phyloP scores from a whole-genome alignment of 2,113 vertebrate species.

The Picathartes gymnocephalus region DNA sequence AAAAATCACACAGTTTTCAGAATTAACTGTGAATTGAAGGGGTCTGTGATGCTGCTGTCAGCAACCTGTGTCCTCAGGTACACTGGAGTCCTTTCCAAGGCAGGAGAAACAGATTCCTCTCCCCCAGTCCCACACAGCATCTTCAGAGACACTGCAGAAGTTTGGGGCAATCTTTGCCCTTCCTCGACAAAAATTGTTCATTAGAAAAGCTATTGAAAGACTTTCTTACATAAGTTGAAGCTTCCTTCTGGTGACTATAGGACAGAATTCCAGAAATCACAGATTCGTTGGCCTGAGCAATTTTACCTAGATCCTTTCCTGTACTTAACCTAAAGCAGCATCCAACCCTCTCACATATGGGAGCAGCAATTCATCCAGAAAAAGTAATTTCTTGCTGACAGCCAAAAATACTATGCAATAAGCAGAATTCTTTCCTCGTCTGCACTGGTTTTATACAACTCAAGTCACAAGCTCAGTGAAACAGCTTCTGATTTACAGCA shows the following conservation, averaged over 20 bases:
- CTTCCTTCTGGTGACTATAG: not conserved
- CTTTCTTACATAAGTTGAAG: not conserved
- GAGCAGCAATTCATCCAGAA: not conserved
- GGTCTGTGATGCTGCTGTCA: not conserved
- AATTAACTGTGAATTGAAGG: not conserved
- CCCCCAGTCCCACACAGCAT: accelerated
- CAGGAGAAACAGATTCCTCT: not conserved
- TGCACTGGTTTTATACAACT: not conserved
- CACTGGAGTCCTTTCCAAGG: not conserved
- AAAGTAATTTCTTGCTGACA: not conserved
- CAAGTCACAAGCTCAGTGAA: not conserved
- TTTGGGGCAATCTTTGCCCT: not conserved
- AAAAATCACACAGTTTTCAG: not conserved
- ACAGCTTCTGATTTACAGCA: conserved; percentile 16
- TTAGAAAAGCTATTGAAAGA: not conserved
- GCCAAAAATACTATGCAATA: not conserved
- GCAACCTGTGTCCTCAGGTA: not conserved
- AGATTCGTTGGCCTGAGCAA: not conserved
- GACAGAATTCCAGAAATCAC: not conserved
- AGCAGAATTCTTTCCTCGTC: not conserved
- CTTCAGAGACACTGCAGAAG: not conserved
- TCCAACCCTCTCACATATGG: not conserved
- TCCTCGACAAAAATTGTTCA: not conserved
- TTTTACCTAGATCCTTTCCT: not conserved
- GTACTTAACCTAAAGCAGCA: not conserved